These are phyloP conservation scores for Carollia perspicillata DNA, from an alignment of 2,113 vertebrate species.

Conservation along the genomic window DNA sequence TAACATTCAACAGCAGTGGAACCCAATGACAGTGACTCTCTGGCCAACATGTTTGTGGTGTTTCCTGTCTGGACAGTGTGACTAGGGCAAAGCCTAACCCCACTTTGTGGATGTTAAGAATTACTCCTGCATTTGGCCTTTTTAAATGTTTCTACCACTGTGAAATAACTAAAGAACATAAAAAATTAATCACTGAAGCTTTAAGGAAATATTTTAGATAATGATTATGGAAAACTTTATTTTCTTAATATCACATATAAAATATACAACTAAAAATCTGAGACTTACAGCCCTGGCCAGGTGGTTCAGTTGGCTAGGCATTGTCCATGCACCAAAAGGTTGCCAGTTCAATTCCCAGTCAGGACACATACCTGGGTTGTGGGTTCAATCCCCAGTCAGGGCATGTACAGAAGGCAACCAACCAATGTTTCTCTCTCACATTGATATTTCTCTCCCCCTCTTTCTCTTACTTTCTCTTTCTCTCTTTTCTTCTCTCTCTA, in stretches of 20 bases:
- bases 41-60: accelerated
- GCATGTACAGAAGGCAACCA: too few relatives aligned
- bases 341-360: too few relatives aligned
- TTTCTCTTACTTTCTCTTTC: too few relatives aligned
- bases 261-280: background rate
- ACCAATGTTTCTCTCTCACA: too few relatives aligned
- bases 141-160: background rate
- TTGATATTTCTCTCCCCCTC: too few relatives aligned
- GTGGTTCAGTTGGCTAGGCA: too few relatives aligned
- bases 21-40: background rate
- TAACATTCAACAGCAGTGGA: background rate
- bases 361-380: too few relatives aligned
- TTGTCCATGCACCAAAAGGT: too few relatives aligned
- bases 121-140: background rate
- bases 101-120: background rate
- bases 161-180: background rate
- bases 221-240: background rate
- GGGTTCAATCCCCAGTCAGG: too few relatives aligned
- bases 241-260: background rate
- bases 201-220: background rate
- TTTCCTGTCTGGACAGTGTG: accelerated
- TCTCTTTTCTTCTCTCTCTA: too few relatives aligned
- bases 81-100: background rate
- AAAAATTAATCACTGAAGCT: background rate
- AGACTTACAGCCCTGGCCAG: too few relatives aligned